Conservation (phyloP, 2,888 invertebrate genomes). For the Orgyia antiqua region DNA sequence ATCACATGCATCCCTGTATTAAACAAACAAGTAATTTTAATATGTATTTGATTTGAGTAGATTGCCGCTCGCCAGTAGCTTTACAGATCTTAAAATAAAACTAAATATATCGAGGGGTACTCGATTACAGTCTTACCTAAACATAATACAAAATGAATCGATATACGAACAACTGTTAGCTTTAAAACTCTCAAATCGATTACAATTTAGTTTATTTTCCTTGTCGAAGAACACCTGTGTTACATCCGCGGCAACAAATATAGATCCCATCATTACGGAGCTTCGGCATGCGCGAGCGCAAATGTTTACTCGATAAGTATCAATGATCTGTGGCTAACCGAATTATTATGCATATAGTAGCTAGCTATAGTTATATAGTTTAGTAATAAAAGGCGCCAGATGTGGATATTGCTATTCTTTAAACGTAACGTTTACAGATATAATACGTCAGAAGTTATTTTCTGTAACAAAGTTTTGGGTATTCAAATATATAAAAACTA, state of each 20-base stretch:
- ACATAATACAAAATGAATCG: constrained; percentile 45
- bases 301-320: constrained; percentile 47
- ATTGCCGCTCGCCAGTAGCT: too few relatives aligned
- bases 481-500: too few relatives aligned
- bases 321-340: constrained; percentile 36
- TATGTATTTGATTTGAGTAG: too few relatives aligned
- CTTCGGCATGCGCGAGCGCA: constrained; percentile 25
- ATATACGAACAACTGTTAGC: constrained; percentile 51
- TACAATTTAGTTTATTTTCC: constrained; percentile 68
- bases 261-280: constrained; percentile 60
- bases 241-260: constrained; percentile 60
- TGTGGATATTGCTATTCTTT: constrained; percentile 20
- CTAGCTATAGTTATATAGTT: constrained; percentile 19
- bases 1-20: too few relatives aligned
- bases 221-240: constrained; percentile 66
- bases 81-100: too few relatives aligned
- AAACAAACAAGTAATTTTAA: too few relatives aligned
- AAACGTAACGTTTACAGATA: constrained; percentile 2
- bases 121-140: constrained; percentile 43
- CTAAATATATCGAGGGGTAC: constrained; percentile 38
- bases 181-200: constrained; percentile 66
- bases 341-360: constrained; percentile 34
- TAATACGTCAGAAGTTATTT: background rate
- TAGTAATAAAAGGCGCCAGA: constrained; percentile 27
- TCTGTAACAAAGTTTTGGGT: background rate